Evolutionary conservation across 2,797 vertebrate genomes (phyloP), one percentile per base, ranked within the genome.

Genomic region (Sphenopsis melanotis): DNA sequence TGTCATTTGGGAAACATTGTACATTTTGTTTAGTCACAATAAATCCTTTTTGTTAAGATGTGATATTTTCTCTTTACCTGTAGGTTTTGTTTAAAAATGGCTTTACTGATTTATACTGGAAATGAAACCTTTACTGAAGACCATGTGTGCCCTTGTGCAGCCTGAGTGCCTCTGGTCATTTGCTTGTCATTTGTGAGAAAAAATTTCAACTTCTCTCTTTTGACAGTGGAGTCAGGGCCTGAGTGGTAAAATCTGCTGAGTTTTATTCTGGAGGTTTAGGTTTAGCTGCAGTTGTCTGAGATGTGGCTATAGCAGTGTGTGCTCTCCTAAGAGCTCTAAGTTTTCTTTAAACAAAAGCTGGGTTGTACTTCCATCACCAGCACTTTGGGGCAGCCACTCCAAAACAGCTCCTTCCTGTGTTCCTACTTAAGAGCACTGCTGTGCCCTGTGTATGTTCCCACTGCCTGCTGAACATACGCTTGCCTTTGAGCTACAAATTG

Each of bases 11-110:
- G 88, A 89, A 96, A 47, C 90, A 93, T 89, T 97, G 96, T 97
- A 97, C 95, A 96, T 97, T 96, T 95, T 96, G 90, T 95, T 96
- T 75, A 95, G 92, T 90, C 19, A 16, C 56, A 97, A 97, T 97
- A 97, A 97, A 97, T 56, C 47, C 21, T 91, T 97, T 96, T 97
- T 96, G 95, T 95, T 93, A 96, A 95, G 87, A 81, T 91, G 82
- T 81, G 56, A 92, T 71, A 65, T 60, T 75, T 89, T 56, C 47
- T 75, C 50, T 68, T 91, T 65, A 61, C 23, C 59, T 70, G 47
- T 68, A 83, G 39, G 11, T 61, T 93, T 89, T 95, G 53, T 83
- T 90, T 64, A 17, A 66, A 78, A 83, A 59, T 17, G 17, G 30
- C 20, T 24, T 88, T 75, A 68, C 15, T 36, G 12, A 53, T 93